phyloP scores from a whole-genome alignment of 2,113 vertebrate genomes.

The Zosterops hypoxanthus region DNA sequence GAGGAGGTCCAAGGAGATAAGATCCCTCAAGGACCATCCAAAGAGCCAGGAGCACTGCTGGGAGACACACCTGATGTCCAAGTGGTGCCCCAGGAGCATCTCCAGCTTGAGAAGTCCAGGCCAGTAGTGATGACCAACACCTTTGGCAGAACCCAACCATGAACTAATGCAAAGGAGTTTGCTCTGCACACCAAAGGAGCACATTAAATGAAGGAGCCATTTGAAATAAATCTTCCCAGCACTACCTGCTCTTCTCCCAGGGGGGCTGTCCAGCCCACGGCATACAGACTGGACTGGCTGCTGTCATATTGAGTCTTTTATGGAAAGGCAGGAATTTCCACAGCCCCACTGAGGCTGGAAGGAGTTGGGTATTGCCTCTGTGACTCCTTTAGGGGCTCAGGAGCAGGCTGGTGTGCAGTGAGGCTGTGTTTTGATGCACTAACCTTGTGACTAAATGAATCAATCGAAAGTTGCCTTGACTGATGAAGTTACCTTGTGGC shows the following conservation, averaged over 20 bases:
- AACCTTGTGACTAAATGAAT: neutral
- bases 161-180: rapidly evolving
- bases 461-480: neutral
- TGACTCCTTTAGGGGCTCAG: neutral
- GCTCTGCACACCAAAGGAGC: neutral
- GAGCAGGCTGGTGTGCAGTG: neutral
- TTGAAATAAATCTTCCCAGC: neutral
- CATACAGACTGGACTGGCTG: neutral
- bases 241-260: neutral
- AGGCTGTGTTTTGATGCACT: neutral
- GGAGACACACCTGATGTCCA: neutral
- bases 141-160: neutral
- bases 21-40: neutral
- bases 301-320: neutral
- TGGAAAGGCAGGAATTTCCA: neutral
- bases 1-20: neutral
- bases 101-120: neutral
- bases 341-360: neutral
- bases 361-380: neutral
- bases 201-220: neutral
- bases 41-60: neutral
- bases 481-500: neutral
- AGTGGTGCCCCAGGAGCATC: neutral
- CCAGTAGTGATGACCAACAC: rapidly evolving
- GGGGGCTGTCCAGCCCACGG: neutral